A percentile compares a stretch with the other conserved stretches of the same genome.
Evolutionary conservation across 2,797 vertebrate species (phyloP).

Genomic region (Glossophaga mutica): DNA sequence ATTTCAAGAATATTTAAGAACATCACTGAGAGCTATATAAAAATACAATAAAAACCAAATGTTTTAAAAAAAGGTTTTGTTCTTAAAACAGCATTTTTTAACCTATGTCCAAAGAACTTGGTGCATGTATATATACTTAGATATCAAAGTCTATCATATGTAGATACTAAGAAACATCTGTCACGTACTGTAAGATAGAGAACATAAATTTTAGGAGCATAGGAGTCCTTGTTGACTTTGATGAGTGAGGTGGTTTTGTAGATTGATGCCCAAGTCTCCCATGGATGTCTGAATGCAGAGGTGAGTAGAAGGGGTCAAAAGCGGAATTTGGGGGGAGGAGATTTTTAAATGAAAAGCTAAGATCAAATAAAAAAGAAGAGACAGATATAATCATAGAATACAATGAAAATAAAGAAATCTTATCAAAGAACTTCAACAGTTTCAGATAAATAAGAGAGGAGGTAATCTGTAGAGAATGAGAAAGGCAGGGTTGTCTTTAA

Average conservation of each 20-base stretch:
- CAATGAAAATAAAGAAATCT: background rate
- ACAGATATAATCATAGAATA: background rate
- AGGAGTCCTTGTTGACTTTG: background rate
- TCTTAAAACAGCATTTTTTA: background rate
- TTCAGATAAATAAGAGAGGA: background rate
- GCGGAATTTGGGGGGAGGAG: background rate
- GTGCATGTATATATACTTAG: background rate
- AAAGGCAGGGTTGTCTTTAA: background rate
- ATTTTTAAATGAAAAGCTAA: background rate
- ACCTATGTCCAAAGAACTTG: background rate
- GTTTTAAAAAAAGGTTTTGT: background rate
- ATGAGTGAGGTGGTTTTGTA: background rate
- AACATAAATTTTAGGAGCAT: background rate
- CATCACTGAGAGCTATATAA: background rate
- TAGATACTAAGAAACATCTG: background rate
- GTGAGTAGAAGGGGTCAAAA: background rate
- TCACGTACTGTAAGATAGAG: background rate
- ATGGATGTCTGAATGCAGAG: background rate
- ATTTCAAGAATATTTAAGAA: background rate
- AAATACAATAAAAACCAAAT: background rate
- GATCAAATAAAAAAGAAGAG: background rate
- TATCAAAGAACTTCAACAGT: background rate
- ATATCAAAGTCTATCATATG: background rate
- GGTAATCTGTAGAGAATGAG: background rate
- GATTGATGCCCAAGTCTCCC: background rate